Evolutionary conservation across 1,140 invertebrate genomes (phyloP).

Genomic region (Globodera ellingtonae): DNA sequence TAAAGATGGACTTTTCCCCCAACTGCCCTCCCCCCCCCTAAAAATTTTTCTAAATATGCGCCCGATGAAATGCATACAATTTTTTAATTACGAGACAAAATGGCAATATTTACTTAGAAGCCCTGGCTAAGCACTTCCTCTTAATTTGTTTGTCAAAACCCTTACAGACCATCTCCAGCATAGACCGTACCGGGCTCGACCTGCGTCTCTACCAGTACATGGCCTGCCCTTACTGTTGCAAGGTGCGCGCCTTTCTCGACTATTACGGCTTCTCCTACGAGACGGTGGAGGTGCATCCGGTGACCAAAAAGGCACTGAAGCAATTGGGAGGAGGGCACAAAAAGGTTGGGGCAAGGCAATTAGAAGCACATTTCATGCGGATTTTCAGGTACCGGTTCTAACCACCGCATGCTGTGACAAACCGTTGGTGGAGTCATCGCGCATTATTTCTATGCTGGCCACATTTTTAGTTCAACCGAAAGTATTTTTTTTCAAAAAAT

Average conservation of each 20-base stretch:
- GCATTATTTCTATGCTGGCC: slow-evolving; percentile 85
- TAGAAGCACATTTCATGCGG: not conserved
- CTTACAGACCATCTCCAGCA: slow-evolving; percentile 21
- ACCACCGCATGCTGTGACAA: slow-evolving; percentile 66
- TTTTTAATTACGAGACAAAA: too few relatives aligned
- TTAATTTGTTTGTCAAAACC: not conserved
- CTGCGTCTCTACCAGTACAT: slow-evolving; percentile 92
- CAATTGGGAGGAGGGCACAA: slow-evolving; percentile 84
- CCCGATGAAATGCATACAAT: too few relatives aligned
- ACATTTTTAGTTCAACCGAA: slow-evolving; percentile 76
- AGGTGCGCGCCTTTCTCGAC: slow-evolving; percentile 89
- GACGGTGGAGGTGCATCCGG: slow-evolving; percentile 92
- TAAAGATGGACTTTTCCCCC: too few relatives aligned
- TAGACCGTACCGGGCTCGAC: slow-evolving; percentile 77
- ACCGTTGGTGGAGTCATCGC: slow-evolving; percentile 88
- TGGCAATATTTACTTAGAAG: too few relatives aligned
- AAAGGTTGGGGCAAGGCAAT: slow-evolving; percentile 70
- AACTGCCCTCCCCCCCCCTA: not conserved
- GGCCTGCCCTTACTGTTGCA: slow-evolving; percentile 97
- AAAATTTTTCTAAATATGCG: not conserved
- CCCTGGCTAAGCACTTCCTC: too few relatives aligned
- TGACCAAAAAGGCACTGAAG: slow-evolving; percentile 81
- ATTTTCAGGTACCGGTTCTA: slow-evolving; percentile 54
- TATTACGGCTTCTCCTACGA: slow-evolving; percentile 91
- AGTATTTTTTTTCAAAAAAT: slow-evolving; percentile 53